Conservation (phyloP, 2,113 vertebrate species). For the Leptosomus discolor region DNA sequence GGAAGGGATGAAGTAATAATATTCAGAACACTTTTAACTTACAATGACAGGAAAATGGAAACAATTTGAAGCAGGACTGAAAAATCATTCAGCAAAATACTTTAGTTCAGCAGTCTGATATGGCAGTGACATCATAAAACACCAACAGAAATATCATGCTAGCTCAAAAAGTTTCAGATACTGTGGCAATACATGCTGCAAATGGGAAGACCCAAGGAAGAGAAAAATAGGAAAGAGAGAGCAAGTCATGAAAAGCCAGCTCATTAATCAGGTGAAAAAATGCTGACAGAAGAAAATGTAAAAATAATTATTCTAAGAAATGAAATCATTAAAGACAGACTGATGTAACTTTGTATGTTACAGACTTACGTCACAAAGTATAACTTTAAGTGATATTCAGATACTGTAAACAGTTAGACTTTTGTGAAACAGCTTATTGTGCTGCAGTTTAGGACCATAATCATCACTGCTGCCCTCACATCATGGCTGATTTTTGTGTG, state of each 20-base stretch:
- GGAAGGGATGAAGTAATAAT: background rate
- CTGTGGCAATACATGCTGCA: background rate
- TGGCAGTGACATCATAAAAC: background rate
- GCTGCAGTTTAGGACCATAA: background rate
- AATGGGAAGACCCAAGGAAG: background rate
- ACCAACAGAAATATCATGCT: background rate
- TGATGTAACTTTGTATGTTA: background rate
- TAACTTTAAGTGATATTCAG: background rate
- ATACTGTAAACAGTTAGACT: background rate
- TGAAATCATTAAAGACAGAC: background rate
- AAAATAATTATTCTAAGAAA: background rate
- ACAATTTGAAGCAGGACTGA: background rate
- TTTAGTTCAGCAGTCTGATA: background rate
- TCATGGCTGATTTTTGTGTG: background rate
- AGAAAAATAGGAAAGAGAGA: background rate
- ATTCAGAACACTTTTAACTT: background rate
- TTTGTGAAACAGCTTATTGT: background rate
- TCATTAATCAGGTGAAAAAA: background rate
- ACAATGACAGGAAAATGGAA: background rate
- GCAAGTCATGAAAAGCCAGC: background rate
- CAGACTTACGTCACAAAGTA: background rate
- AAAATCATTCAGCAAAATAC: background rate
- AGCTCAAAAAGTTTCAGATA: background rate
- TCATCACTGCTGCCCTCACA: background rate
- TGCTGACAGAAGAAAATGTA: background rate